These are phyloP conservation scores for Cathartes aura DNA, from an alignment of 2,113 vertebrate species.

Conservation along the genomic window DNA sequence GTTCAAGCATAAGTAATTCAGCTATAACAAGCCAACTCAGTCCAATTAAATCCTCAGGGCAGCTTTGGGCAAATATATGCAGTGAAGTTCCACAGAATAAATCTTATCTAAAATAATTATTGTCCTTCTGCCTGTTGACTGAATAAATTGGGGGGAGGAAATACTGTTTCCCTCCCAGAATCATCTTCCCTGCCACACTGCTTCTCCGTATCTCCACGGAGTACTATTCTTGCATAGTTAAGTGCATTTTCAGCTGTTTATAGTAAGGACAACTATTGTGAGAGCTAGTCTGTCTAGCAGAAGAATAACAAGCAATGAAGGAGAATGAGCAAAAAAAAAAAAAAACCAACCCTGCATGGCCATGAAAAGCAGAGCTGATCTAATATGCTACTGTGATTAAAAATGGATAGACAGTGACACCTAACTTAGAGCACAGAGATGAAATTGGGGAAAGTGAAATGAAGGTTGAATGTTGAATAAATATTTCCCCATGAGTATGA, in stretches of 20 bases:
- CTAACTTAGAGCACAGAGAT: rapidly evolving
- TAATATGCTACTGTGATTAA: not conserved
- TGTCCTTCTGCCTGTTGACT: constrained; percentile 1
- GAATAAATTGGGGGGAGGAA: not conserved
- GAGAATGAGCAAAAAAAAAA: not conserved
- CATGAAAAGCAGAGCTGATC: not conserved
- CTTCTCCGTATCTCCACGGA: rapidly evolving
- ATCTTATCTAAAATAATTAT: not conserved
- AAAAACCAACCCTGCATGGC: not conserved
- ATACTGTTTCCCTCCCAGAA: not conserved
- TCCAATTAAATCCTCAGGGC: constrained; percentile 54
- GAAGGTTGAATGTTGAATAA: not conserved
- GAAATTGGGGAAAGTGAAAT: not conserved
- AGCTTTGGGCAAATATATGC: constrained; percentile 25
- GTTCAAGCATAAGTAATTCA: constrained; percentile 53
- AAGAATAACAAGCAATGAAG: not conserved
- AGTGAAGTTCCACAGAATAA: not conserved
- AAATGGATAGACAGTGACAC: not conserved
- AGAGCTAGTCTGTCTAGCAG: not conserved
- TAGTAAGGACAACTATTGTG: not conserved
- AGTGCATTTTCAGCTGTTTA: constrained; percentile 8
- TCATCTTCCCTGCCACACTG: not conserved
- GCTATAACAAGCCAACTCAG: constrained; percentile 31
- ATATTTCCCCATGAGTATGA: rapidly evolving
- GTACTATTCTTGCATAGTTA: not conserved